A percentile compares a stretch with the other conserved stretches of the same genome.
phyloP scores from a whole-genome alignment of 2,888 invertebrate genomes.

The Ceraclea dissimilis region DNA sequence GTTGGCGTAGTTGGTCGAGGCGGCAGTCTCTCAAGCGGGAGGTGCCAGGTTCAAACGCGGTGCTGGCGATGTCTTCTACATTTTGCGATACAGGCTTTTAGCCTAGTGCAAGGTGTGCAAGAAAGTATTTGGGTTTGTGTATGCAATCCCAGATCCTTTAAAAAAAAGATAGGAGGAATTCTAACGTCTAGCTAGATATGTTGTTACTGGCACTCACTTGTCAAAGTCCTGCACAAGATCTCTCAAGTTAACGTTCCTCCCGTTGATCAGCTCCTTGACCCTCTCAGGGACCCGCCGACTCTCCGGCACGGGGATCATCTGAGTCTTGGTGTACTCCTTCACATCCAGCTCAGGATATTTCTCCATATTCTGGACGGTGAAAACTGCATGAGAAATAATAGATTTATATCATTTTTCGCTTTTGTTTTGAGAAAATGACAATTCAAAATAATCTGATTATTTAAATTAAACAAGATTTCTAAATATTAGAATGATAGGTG shows the following conservation, averaged over 20 bases:
- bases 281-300: conserved; percentile 33
- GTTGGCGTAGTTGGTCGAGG: no score
- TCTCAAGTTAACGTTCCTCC: conserved; percentile 56
- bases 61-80: no score
- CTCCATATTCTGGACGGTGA: conserved; percentile 58
- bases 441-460: not conserved
- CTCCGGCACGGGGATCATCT: conserved; percentile 36
- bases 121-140: no score
- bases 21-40: no score
- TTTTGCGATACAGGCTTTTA: no score
- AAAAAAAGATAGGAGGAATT: not conserved
- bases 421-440: not conserved
- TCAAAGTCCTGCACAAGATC: conserved; percentile 66
- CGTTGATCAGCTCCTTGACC: conserved; percentile 53
- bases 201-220: conserved; percentile 39
- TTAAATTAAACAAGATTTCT: not conserved
- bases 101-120: no score
- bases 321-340: conserved; percentile 47
- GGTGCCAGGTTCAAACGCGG: no score
- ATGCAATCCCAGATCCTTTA: no score
- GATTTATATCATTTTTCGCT: no score
- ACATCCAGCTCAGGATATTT: conserved; percentile 56
- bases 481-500: no score
- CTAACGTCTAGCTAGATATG: not conserved
- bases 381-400: no score